phyloP scores from a whole-genome alignment of 2,113 vertebrate genomes.

The cat (Felis catus) region DNA sequence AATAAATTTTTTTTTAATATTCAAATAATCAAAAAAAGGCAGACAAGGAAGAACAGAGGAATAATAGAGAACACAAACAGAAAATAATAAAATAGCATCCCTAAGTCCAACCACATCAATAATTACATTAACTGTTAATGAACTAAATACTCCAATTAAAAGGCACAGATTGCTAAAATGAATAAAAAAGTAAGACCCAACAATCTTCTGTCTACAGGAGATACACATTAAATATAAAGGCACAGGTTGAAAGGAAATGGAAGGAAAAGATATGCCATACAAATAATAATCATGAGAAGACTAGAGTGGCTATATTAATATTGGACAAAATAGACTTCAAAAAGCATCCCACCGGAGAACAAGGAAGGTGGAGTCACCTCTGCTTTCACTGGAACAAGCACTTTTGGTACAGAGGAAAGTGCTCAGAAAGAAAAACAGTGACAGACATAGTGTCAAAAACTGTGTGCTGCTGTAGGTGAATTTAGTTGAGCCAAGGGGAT shows the following conservation, averaged over 20 bases:
- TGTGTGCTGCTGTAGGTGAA: background rate
- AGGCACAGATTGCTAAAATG: background rate
- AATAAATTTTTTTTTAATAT: background rate
- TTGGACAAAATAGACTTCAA: background rate
- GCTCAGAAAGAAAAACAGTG: background rate
- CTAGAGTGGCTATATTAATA: background rate
- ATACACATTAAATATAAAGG: background rate
- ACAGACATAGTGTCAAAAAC: background rate
- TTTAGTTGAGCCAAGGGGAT: background rate
- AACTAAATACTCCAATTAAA: background rate
- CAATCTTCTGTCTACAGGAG: background rate
- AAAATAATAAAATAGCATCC: background rate
- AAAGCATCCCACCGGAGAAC: background rate
- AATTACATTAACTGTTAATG: background rate
- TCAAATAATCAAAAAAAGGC: background rate
- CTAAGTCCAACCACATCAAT: background rate
- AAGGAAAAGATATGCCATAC: background rate
- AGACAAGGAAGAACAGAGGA: background rate
- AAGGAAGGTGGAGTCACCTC: background rate
- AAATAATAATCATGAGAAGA: background rate
- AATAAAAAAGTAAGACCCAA: background rate
- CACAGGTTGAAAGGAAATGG: background rate
- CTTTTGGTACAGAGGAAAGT: background rate
- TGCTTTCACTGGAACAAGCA: background rate
- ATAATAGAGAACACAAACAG: background rate